A percentile compares a stretch with the other conserved stretches of the same genome.
Evolutionary conservation across 2,888 invertebrate species (phyloP).

Genomic region (Eumacrocentrus americanus): DNA sequence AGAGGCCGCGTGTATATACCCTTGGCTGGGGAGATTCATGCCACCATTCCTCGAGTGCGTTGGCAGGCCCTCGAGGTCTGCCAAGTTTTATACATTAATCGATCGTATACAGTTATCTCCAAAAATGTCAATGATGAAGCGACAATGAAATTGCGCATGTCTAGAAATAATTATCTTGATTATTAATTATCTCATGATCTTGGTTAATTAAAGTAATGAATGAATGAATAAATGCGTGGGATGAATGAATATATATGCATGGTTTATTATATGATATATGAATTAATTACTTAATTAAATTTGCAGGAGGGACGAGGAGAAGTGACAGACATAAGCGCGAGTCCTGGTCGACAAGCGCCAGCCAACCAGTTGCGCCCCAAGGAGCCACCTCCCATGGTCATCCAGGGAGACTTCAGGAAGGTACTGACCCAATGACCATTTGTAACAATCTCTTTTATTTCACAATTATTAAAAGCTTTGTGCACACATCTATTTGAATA

Average conservation of each 20-base stretch:
- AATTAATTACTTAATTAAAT: slow-evolving; percentile 15
- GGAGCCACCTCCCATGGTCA: slow-evolving; percentile 77
- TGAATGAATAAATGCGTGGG: neutral
- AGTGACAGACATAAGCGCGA: slow-evolving; percentile 89
- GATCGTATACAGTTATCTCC: neutral
- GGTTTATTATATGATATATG: too few species aligned
- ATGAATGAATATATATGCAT: neutral
- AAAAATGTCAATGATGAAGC: neutral
- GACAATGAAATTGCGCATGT: too few species aligned
- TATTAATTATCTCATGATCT: neutral
- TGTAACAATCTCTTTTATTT: slow-evolving; percentile 8
- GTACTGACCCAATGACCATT: slow-evolving; percentile 54
- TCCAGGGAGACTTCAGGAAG: slow-evolving; percentile 94
- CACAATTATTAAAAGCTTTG: neutral
- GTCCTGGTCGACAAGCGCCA: slow-evolving; percentile 80
- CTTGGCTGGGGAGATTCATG: neutral
- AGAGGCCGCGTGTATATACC: neutral
- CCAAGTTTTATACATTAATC: neutral
- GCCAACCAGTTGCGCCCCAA: slow-evolving; percentile 66
- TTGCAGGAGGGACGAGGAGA: slow-evolving; percentile 88
- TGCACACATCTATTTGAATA: neutral
- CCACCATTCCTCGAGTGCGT: slow-evolving; percentile 1
- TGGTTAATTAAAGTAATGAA: neutral
- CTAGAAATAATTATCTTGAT: too few species aligned
- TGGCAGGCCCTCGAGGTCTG: neutral